A percentile compares a stretch with the other conserved stretches of the same genome.
Conservation (phyloP, 1,140 invertebrate genomes). For the Aphidius ervi region DNA sequence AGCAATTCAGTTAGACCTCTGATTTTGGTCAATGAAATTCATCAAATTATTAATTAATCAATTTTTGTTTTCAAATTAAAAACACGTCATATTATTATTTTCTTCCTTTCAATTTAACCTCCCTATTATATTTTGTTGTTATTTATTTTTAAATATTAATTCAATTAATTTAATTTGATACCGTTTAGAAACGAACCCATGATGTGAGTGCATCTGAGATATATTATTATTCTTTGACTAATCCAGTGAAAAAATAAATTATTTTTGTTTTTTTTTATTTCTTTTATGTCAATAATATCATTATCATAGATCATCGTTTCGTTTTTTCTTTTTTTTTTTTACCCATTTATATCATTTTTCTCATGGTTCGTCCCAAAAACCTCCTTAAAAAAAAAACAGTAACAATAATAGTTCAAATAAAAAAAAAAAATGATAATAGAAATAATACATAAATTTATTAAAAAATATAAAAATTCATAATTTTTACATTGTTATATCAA, state of each 20-base stretch:
- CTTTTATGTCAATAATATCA: conserved; percentile 7
- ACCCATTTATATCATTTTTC: conserved; percentile 3
- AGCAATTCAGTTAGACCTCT: not conserved
- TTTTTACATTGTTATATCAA: not conserved
- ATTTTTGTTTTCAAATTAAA: not conserved
- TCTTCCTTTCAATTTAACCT: conserved; percentile 1
- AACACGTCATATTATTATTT: conserved; percentile 1
- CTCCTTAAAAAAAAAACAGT: too few relatives aligned
- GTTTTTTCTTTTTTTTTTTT: conserved; percentile 8
- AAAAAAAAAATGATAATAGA: too few relatives aligned
- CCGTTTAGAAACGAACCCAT: conserved; percentile 29
- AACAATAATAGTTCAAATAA: too few relatives aligned
- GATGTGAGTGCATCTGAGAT: conserved; percentile 50
- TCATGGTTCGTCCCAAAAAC: not conserved
- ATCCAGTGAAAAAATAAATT: conserved; percentile 57
- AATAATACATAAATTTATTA: too few relatives aligned
- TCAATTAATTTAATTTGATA: conserved; percentile 15
- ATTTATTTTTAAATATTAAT: not conserved
- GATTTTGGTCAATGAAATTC: not conserved
- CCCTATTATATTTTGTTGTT: not conserved
- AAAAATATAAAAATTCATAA: too few relatives aligned
- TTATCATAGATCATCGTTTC: conserved; percentile 5
- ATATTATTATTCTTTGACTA: conserved; percentile 51
- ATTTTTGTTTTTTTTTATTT: conserved; percentile 43
- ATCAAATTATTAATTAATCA: not conserved